Evolutionary conservation across 1,140 invertebrate genomes (phyloP).

Genomic region (Brachystomella parvula): DNA sequence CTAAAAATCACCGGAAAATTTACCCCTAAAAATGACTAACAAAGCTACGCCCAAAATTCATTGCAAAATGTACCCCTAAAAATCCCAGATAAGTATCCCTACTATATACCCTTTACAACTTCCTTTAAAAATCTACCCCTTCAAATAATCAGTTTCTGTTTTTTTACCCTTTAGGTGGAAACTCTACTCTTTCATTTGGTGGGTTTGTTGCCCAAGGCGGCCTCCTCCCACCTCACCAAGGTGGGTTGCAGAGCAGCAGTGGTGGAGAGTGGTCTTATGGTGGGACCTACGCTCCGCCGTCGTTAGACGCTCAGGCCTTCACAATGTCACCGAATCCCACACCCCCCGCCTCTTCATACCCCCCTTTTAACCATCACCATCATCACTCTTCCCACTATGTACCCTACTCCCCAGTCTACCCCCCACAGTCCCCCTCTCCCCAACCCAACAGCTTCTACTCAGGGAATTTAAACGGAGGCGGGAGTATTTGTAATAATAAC

Average conservation of each 20-base stretch:
- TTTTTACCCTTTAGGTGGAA: conserved; percentile 1
- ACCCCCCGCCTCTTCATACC: conserved; percentile 4
- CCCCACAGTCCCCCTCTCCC: background rate
- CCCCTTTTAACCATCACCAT: conserved; percentile 6
- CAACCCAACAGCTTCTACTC: too few relatives aligned
- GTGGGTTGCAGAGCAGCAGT: conserved; percentile 17
- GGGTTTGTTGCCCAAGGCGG: conserved; percentile 10
- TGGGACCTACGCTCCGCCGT: background rate
- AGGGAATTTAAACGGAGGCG: conserved; percentile 10
- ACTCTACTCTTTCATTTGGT: conserved; percentile 5
- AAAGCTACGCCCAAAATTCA: too few relatives aligned
- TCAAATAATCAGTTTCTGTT: too few relatives aligned
- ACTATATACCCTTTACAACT: too few relatives aligned
- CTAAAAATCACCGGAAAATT: too few relatives aligned
- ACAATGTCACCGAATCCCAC: conserved; percentile 6
- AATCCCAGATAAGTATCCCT: too few relatives aligned
- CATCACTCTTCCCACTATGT: conserved; percentile 24
- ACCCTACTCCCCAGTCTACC: conserved; percentile 19
- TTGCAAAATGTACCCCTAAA: too few relatives aligned
- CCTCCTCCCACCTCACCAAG: conserved; percentile 18
- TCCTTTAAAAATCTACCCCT: too few relatives aligned
- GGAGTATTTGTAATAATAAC: conserved; percentile 17
- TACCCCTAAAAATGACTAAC: too few relatives aligned
- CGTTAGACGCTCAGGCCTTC: conserved; percentile 4
- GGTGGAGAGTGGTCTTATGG: conserved; percentile 34